Evolutionary conservation across 2,888 invertebrate species (phyloP), one percentile per base, ranked within the genome.

Genomic region (Stegana nigrithorax): DNA sequence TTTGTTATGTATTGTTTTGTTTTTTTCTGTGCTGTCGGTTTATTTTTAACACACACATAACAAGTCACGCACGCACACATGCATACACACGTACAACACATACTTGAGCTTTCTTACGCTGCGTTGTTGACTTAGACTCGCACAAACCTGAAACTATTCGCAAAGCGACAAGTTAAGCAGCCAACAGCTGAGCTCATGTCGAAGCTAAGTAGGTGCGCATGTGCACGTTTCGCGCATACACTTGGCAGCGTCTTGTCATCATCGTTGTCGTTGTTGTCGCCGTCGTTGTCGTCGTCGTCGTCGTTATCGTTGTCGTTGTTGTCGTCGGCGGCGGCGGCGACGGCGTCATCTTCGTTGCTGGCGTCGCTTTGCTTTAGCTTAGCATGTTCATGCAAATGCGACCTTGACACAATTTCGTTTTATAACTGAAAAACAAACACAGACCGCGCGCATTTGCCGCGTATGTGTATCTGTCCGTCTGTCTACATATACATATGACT

Each of bases 351-450:
- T 44, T n/a, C n/a, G n/a, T n/a, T n/a, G n/a, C n/a, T n/a, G 44
- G n/a, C 7, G 6, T 19, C 6, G 44, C 19, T 44, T 44, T 26
- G 26, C n/a, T n/a, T 39, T n/a, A 10, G 77, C 79, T 78, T 80
- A 77, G 68, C 76, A 68, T 78, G 79, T 68, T 75, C 73, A 82
- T 80, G 80, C 73, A 79, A 81, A 81, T 80, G 73, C 72, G 82
- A 81, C 82, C 82, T 81, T 81, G 80, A 82, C 80, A 77, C 81
- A 80, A 77, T 77, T 77, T 69, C 69, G 64, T 74, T 80, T 74
- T 81, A 80, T 70, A 80, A 77, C 79, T 72, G 69, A 73, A 59
- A 74, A 78, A 68, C 77, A 78, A 78, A 76, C 68, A 78, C 67
- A 32, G 68, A 68, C 58, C 55, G 42, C 26, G 44, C 14, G 44